These are phyloP conservation scores for Pogonophryne albipinna DNA, from an alignment of 2,797 vertebrate genomes.

Conservation along the genomic window DNA sequence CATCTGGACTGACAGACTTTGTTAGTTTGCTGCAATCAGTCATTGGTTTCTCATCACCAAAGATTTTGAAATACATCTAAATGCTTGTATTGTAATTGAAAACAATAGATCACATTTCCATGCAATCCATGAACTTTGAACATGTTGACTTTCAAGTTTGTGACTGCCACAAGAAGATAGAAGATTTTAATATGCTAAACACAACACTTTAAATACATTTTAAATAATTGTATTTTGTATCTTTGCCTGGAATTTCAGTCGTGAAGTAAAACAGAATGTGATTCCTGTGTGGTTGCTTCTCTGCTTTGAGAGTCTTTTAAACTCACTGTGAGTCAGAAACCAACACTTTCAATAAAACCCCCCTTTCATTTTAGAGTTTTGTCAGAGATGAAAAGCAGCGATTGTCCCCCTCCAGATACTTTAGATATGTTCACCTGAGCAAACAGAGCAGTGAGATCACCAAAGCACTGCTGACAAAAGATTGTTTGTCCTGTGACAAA, in stretches of 20 bases:
- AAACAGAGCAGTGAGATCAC: constrained; percentile 41
- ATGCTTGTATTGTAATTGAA: not conserved
- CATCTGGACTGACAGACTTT: constrained; percentile 54
- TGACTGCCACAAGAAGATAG: no score
- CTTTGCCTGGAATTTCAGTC: not conserved
- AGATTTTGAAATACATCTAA: not conserved
- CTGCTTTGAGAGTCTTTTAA: not conserved
- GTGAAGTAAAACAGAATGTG: not conserved
- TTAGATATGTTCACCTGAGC: constrained; percentile 56
- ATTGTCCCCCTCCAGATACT: constrained; percentile 48
- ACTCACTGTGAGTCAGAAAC: not conserved
- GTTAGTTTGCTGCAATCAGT: not conserved
- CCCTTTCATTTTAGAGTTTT: constrained; percentile 1
- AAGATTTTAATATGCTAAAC: no score
- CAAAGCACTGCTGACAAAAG: constrained; percentile 24
- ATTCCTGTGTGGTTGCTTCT: not conserved
- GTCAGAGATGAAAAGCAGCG: constrained; percentile 57
- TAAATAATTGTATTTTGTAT: no score
- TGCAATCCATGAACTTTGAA: no score
- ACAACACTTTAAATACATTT: no score
- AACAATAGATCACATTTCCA: not conserved
- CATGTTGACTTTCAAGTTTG: no score
- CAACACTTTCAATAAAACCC: not conserved
- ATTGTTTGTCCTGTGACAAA: constrained; percentile 11
- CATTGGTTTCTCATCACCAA: not conserved